These are phyloP conservation scores for Cepaea hortensis DNA, from an alignment of 2,888 invertebrate species.

Conservation along the genomic window DNA sequence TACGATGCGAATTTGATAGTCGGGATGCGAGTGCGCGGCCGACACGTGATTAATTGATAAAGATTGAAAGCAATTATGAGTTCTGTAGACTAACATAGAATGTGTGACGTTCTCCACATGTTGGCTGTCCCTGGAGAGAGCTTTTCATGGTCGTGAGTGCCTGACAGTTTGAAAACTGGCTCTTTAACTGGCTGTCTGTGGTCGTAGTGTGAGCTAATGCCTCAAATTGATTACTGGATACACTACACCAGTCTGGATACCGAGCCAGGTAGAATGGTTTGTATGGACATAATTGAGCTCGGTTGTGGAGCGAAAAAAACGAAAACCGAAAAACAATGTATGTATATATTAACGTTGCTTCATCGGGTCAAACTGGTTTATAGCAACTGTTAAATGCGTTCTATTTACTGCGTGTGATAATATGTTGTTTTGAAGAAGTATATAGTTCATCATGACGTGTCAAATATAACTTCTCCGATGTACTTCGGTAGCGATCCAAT, in stretches of 20 bases:
- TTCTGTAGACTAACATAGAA: slow-evolving; percentile 28
- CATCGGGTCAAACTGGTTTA: too few relatives aligned
- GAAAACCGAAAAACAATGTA: too few relatives aligned
- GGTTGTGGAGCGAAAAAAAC: too few relatives aligned
- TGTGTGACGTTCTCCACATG: slow-evolving; percentile 27
- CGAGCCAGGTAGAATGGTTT: background rate
- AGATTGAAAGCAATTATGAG: slow-evolving; percentile 45
- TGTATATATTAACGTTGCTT: too few relatives aligned
- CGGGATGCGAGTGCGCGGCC: slow-evolving; percentile 31
- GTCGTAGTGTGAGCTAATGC: background rate
- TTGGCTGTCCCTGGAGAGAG: slow-evolving; percentile 17
- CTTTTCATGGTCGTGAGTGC: slow-evolving; percentile 20
- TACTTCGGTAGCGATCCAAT: too few relatives aligned
- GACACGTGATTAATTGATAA: slow-evolving; percentile 46
- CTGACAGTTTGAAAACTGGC: slow-evolving; percentile 19
- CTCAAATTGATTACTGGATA: background rate
- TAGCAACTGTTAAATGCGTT: too few relatives aligned
- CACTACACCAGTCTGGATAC: background rate
- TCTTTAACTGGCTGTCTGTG: slow-evolving; percentile 13
- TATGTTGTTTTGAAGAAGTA: too few relatives aligned
- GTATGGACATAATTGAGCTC: too few relatives aligned
- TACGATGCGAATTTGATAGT: slow-evolving; percentile 53
- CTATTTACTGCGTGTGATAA: too few relatives aligned
- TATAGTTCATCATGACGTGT: too few relatives aligned
- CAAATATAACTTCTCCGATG: too few relatives aligned